Percentiles rank a stretch among this genome's conserved stretches.
These are phyloP conservation scores for Tetrax tetrax DNA, from an alignment of 2,113 vertebrate genomes.

Conservation along the genomic window DNA sequence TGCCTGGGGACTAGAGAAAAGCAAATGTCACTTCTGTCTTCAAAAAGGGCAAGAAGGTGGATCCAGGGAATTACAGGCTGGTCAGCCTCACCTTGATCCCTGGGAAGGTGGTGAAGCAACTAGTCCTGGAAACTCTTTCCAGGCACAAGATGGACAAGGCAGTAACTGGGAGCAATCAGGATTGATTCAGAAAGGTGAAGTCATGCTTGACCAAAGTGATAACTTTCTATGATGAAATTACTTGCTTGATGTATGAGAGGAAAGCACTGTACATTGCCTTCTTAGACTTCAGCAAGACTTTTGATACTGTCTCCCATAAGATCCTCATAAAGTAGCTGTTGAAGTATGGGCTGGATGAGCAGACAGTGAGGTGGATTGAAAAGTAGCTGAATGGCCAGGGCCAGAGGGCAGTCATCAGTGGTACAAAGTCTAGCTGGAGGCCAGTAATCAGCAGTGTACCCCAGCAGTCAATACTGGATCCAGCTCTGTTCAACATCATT, in stretches of 20 bases:
- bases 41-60: too few relatives aligned
- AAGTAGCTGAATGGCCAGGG: too few relatives aligned
- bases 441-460: neutral
- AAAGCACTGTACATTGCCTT: neutral
- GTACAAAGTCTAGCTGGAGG: neutral
- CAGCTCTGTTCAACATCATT: neutral
- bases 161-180: neutral
- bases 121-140: neutral
- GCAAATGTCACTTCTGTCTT: too few relatives aligned
- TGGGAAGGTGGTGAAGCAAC: neutral
- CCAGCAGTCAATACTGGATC: neutral
- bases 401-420: too few relatives aligned
- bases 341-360: too few relatives aligned
- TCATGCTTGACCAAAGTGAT: neutral
- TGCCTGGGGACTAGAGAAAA: too few relatives aligned
- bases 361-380: too few relatives aligned
- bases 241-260: neutral
- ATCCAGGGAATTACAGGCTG: too few relatives aligned
- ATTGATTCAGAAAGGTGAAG: neutral
- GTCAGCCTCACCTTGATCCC: too few relatives aligned
- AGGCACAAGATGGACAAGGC: neutral
- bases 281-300: neutral
- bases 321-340: too few relatives aligned
- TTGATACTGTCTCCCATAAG: too few relatives aligned
- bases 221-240: neutral